These are phyloP conservation scores for Addax nasomaculatus DNA, from an alignment of 2,113 vertebrate genomes.

Conservation along the genomic window DNA sequence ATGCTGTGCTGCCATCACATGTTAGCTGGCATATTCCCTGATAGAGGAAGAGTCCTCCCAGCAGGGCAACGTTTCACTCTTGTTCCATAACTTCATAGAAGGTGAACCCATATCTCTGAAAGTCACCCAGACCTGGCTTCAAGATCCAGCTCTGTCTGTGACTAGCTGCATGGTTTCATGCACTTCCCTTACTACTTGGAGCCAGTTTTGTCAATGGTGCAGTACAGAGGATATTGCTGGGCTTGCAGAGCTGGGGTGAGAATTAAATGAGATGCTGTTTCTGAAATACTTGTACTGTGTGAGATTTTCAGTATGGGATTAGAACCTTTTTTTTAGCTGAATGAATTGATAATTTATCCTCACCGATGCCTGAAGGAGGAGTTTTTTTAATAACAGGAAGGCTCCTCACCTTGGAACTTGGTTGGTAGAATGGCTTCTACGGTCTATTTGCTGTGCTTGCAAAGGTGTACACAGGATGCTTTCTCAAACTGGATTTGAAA, in stretches of 20 bases:
- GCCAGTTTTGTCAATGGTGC: not conserved
- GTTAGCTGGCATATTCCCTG: not conserved
- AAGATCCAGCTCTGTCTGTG: not conserved
- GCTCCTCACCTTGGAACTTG: not conserved
- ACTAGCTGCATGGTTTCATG: not conserved
- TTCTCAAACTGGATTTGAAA: not conserved
- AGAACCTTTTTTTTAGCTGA: not conserved
- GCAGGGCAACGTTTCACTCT: not conserved
- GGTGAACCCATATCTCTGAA: not conserved
- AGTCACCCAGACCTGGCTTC: not conserved
- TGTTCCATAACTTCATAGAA: not conserved
- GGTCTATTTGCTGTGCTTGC: not conserved
- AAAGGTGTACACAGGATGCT: not conserved
- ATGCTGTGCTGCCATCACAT: accelerated
- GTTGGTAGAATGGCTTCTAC: not conserved
- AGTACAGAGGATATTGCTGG: not conserved
- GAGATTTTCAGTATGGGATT: not conserved
- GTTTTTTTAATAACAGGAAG: accelerated
- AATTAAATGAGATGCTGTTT: not conserved
- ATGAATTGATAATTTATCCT: not conserved
- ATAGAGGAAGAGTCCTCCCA: not conserved
- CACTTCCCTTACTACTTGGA: not conserved
- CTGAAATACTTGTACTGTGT: not conserved
- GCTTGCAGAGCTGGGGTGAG: not conserved
- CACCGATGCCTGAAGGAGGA: not conserved